phyloP scores from a whole-genome alignment of 2,113 vertebrate species.

The Vireo altiloquus region DNA sequence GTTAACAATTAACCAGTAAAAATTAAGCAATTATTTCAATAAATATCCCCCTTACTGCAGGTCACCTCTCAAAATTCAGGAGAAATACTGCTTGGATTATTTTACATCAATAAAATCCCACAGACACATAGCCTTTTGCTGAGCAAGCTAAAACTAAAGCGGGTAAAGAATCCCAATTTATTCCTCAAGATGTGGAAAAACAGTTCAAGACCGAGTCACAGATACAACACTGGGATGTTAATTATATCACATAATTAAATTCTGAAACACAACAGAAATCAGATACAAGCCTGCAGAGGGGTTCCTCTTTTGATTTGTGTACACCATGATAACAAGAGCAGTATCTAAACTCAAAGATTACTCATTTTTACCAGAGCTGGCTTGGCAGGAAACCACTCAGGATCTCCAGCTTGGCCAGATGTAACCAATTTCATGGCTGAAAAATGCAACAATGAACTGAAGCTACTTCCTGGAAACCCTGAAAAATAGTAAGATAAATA shows the following conservation, averaged over 20 bases:
- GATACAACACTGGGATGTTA: background rate
- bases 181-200: background rate
- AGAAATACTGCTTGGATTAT: background rate
- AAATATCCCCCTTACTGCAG: background rate
- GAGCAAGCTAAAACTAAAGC: conserved; percentile 9
- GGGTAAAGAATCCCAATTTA: background rate
- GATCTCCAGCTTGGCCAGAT: background rate
- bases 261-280: conserved; percentile 27
- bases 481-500: background rate
- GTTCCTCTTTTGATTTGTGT: background rate
- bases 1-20: background rate
- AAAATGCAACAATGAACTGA: background rate
- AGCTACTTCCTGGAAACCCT: background rate
- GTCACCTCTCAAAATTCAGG: background rate
- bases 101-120: background rate
- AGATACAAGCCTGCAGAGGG: background rate
- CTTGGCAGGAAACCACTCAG: conserved; percentile 19
- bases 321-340: background rate
- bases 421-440: background rate
- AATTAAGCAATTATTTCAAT: background rate
- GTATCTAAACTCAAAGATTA: background rate
- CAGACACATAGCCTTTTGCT: background rate
- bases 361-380: background rate
- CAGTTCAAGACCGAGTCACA: background rate
- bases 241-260: background rate